Conservation (phyloP, 1,140 invertebrate species). For the Drosophila pseudoananassae region DNA sequence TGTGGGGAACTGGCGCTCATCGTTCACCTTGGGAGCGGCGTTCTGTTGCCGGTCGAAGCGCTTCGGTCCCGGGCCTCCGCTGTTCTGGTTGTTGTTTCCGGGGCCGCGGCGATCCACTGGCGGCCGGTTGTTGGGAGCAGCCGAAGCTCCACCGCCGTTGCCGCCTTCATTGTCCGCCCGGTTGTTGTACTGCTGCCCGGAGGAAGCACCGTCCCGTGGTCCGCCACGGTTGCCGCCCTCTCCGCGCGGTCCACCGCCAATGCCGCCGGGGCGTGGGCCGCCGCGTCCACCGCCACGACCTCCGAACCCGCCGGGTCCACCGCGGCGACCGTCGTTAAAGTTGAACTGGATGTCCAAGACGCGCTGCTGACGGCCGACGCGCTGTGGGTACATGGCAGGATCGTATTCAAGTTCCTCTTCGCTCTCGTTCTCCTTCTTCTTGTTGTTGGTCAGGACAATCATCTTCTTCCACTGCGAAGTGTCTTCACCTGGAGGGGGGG, state of each 20-base stretch:
- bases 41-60: conserved; percentile 77
- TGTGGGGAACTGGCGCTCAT: conserved; percentile 97
- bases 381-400: conserved; percentile 92
- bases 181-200: conserved; percentile 30
- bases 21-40: conserved; percentile 95
- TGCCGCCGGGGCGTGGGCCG: conserved; percentile 87
- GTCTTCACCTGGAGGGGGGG: conserved; percentile 87
- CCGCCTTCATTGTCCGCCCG: conserved; percentile 35
- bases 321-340: conserved; percentile 92
- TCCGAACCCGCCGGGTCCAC: conserved; percentile 87
- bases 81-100: conserved; percentile 55
- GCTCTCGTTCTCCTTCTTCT: conserved; percentile 86
- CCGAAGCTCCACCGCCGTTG: conserved; percentile 51
- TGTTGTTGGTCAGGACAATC: conserved; percentile 85
- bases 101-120: conserved; percentile 70
- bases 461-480: conserved; percentile 96
- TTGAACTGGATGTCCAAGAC: conserved; percentile 95
- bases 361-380: conserved; percentile 94
- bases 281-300: conserved; percentile 87
- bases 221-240: conserved; percentile 71
- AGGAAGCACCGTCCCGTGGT: conserved; percentile 47
- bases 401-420: conserved; percentile 90
- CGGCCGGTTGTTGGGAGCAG: conserved; percentile 62
- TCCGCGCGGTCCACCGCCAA: conserved; percentile 85
- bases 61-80: conserved; percentile 42